Conservation (phyloP, 1,140 invertebrate genomes). For the Carposina sasakii region DNA sequence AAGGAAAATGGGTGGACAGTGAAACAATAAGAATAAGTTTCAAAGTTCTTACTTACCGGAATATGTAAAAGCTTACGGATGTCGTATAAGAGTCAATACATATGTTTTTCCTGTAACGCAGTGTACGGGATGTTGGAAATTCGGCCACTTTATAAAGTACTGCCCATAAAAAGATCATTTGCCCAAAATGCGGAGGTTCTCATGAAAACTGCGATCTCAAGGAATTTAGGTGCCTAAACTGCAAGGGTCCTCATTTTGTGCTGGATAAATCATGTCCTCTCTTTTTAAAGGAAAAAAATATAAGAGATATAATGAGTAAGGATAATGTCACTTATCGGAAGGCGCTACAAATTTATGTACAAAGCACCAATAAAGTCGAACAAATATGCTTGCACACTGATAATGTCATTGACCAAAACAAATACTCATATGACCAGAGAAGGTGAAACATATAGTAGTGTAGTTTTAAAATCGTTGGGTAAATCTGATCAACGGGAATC, state of each 20-base stretch:
- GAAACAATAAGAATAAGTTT: slow-evolving; percentile 10
- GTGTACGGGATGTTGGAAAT: slow-evolving; percentile 10
- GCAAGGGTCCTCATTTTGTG: slow-evolving; percentile 20
- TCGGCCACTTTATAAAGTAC: slow-evolving; percentile 6
- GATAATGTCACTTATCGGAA: slow-evolving; percentile 20
- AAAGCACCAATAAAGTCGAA: neutral
- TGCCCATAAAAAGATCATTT: slow-evolving; percentile 22
- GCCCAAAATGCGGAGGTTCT: slow-evolving; percentile 25
- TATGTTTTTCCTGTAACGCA: slow-evolving; percentile 13
- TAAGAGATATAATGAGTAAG: slow-evolving; percentile 20
- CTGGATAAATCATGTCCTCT: slow-evolving; percentile 20
- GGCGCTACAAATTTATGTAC: slow-evolving; percentile 13
- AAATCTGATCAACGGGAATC: neutral
- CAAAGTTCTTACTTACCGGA: neutral
- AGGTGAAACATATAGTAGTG: neutral
- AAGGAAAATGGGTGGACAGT: slow-evolving; percentile 4
- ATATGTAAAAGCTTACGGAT: slow-evolving; percentile 2
- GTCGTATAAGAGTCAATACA: slow-evolving; percentile 1
- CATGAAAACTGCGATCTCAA: slow-evolving; percentile 27
- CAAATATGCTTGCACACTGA: neutral
- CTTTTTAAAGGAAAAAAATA: slow-evolving; percentile 23
- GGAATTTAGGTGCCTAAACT: slow-evolving; percentile 26
- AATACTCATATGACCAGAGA: neutral
- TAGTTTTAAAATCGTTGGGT: neutral
- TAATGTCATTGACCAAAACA: too few relatives aligned